These are phyloP conservation scores for Gastracanthus pulcherrimus DNA, from an alignment of 2,888 invertebrate species.

Conservation along the genomic window DNA sequence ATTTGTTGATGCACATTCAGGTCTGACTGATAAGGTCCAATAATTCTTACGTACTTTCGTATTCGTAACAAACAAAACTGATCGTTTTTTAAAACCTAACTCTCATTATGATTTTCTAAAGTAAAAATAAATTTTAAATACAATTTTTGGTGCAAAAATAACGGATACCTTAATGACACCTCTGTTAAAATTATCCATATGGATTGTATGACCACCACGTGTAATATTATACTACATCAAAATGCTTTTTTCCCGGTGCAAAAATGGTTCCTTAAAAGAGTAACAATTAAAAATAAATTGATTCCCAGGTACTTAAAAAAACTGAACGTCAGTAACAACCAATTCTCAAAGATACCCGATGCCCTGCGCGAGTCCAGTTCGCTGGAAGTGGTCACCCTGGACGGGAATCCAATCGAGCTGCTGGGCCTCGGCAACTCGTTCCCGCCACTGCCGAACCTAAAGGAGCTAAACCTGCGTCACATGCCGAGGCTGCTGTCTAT, in stretches of 20 bases:
- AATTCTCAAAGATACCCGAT: conserved; percentile 81
- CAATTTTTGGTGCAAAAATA: too few relatives aligned
- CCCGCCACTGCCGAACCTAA: conserved; percentile 81
- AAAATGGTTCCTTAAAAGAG: not conserved
- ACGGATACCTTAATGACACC: too few relatives aligned
- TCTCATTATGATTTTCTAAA: too few relatives aligned
- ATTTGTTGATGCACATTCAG: too few relatives aligned
- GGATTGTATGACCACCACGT: too few relatives aligned
- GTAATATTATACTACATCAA: too few relatives aligned
- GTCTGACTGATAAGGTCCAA: too few relatives aligned
- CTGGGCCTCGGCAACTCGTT: conserved; percentile 80
- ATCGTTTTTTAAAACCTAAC: too few relatives aligned
- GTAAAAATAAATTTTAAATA: too few relatives aligned
- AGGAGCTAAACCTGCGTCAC: conserved; percentile 84
- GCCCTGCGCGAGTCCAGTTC: conserved; percentile 81
- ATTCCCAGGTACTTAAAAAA: conserved; percentile 79
- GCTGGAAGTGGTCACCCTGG: conserved; percentile 82
- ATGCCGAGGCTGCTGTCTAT: conserved; percentile 82
- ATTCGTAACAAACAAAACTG: too few relatives aligned
- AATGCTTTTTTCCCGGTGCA: not conserved
- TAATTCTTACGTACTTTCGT: too few relatives aligned
- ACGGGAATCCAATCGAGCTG: conserved; percentile 84
- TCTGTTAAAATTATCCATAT: too few relatives aligned
- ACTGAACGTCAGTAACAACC: conserved; percentile 85
- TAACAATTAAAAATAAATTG: not conserved